Conservation (phyloP, 2,797 vertebrate genomes). For the Salarias fasciatus region DNA sequence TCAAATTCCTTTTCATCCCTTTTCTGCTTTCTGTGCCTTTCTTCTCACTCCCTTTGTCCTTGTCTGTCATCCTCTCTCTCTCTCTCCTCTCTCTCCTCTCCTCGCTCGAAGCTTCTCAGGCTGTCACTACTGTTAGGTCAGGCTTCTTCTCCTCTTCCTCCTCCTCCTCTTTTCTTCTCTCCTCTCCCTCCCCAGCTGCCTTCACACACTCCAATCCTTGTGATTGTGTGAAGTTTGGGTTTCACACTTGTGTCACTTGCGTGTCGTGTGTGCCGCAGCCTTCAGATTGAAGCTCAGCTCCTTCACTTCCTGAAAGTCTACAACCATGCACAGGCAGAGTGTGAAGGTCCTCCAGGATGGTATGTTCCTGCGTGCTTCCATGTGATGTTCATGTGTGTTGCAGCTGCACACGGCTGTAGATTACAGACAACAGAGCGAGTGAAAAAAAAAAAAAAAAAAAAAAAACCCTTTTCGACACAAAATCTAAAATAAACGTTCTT, state of each 20-base stretch:
- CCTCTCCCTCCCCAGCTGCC: background rate
- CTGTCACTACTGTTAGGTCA: constrained; percentile 34
- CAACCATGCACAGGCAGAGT: constrained; percentile 19
- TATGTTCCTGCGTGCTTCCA: constrained; percentile 34
- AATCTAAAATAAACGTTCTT: constrained; percentile 16
- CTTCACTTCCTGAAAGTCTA: constrained; percentile 7
- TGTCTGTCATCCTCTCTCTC: constrained; percentile 57
- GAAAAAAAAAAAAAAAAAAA: background rate
- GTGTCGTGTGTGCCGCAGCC: constrained; percentile 7
- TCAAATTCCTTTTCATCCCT: constrained; percentile 70
- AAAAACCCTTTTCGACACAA: background rate
- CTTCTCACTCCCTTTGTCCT: constrained; percentile 63
- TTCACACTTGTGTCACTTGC: constrained; percentile 11
- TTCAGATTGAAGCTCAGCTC: constrained; percentile 19
- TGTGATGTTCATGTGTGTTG: constrained; percentile 38
- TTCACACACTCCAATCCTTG: too few relatives aligned
- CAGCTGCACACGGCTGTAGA: constrained; percentile 12
- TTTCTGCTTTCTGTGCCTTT: constrained; percentile 58
- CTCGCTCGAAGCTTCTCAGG: constrained; percentile 50
- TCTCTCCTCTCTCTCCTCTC: constrained; percentile 34
- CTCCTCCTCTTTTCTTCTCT: too few relatives aligned
- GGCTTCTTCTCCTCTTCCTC: constrained; percentile 13
- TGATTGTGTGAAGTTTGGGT: background rate
- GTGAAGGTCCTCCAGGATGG: constrained; percentile 13
- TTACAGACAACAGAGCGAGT: background rate